phyloP scores from a whole-genome alignment of 2,113 vertebrate genomes.

The Bos taurus region ARS-UCD2.0 NC_037337.1:86951001-86951500 shows the following conservation, averaged over 20 bases:
- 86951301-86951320: conserved; percentile 9
- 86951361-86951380: background rate
- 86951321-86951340: conserved; percentile 11
- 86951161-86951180: background rate
- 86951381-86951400: background rate
- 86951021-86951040: background rate
- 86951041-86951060: background rate
- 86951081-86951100: conserved; percentile 28
- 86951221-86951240: background rate
- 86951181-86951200: background rate
- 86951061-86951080: conserved; percentile 17
- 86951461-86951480: background rate
- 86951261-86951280: background rate
- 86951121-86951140: conserved; percentile 27
- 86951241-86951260: background rate
- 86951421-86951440: background rate
- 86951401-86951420: background rate
- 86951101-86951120: conserved; percentile 17
- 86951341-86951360: background rate
- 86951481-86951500: background rate
- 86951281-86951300: background rate
- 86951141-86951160: conserved; percentile 25
- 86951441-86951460: background rate
- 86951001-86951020: background rate
- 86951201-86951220: background rate